These are phyloP conservation scores for Himalopsyche anomala DNA, from an alignment of 2,888 invertebrate species.

Conservation along the genomic window DNA sequence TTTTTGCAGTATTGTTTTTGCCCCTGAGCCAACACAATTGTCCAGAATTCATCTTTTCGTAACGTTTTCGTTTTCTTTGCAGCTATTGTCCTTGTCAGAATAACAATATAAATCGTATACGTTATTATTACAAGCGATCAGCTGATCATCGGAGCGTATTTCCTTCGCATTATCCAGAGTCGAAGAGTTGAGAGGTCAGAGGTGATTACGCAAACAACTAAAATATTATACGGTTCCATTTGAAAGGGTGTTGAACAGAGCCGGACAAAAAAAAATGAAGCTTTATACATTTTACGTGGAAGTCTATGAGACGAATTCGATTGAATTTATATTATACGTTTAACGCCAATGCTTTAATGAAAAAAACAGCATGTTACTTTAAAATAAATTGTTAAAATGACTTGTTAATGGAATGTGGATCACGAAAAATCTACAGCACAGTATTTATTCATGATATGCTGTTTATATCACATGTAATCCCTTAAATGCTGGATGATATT, in stretches of 20 bases:
- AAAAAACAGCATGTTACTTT: no score
- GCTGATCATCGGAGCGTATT: constrained; percentile 15
- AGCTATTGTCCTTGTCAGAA: constrained; percentile 17
- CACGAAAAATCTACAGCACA: no score
- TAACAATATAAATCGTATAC: constrained; percentile 16
- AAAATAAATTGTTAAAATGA: no score
- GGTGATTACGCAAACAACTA: constrained; percentile 34
- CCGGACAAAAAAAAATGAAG: not conserved
- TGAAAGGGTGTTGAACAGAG: not conserved
- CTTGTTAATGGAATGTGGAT: no score
- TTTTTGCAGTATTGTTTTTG: constrained; percentile 4
- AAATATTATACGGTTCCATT: constrained; percentile 22
- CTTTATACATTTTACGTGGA: no score
- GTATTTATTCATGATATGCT: no score
- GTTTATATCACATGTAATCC: no score
- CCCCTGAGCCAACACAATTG: not conserved
- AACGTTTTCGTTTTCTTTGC: constrained; percentile 3
- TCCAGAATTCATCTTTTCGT: not conserved
- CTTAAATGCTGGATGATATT: no score
- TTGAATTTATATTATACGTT: no score
- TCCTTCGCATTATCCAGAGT: constrained; percentile 18
- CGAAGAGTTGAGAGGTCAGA: constrained; percentile 30
- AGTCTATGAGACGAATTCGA: no score
- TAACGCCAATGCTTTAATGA: no score
- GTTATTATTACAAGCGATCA: constrained; percentile 26